A percentile compares a stretch with the other conserved stretches of the same genome.
These are phyloP conservation scores for Drosophila atroscutellata DNA, from an alignment of 2,888 invertebrate species.

Conservation along the genomic window DNA sequence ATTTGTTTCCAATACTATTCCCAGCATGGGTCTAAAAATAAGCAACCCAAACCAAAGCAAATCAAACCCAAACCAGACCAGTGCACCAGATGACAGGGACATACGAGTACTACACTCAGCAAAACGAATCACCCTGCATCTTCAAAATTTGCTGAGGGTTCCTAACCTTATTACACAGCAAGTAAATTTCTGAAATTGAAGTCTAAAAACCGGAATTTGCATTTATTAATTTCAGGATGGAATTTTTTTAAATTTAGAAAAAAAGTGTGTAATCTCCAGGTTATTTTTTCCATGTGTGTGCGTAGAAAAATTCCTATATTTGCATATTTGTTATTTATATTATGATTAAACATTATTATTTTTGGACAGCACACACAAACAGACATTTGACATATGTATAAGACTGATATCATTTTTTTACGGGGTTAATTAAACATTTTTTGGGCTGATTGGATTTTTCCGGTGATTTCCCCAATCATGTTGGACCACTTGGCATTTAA, in stretches of 20 bases:
- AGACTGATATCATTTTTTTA: neutral
- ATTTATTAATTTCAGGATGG: too few species aligned
- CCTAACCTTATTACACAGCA: neutral
- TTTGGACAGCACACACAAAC: neutral
- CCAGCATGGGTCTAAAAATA: slow-evolving; percentile 76
- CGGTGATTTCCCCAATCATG: neutral
- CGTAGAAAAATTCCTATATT: neutral
- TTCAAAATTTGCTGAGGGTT: neutral
- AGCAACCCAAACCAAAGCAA: slow-evolving; percentile 51
- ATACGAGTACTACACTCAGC: slow-evolving; percentile 11
- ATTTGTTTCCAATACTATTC: slow-evolving; percentile 81
- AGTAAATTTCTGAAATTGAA: neutral
- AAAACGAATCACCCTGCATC: neutral
- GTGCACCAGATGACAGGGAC: slow-evolving; percentile 27
- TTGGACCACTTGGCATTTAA: neutral
- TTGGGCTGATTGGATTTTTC: neutral
- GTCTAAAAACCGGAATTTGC: too few species aligned
- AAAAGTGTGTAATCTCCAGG: neutral
- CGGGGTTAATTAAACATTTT: neutral
- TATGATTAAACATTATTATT: neutral
- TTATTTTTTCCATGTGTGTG: neutral
- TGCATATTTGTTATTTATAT: neutral
- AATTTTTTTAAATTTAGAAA: neutral
- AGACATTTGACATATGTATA: neutral
- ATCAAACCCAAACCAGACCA: neutral